Conservation (phyloP, 2,797 vertebrate species). For the Erethizon dorsatum region DNA sequence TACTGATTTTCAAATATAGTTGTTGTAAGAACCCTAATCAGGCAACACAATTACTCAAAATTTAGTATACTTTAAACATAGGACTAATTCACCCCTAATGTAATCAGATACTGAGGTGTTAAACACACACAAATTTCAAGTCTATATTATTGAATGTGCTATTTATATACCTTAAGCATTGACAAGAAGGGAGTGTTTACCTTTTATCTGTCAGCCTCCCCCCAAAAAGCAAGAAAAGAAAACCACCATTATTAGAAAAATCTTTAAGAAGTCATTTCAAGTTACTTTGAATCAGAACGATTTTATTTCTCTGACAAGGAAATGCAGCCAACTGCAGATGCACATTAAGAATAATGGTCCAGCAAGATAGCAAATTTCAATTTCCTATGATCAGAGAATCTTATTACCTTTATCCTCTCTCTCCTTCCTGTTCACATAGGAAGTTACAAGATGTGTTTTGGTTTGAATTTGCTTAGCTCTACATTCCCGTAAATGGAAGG, state of each 20-base stretch:
- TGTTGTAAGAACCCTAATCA: not conserved
- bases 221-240: not conserved
- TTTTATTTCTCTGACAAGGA: constrained; percentile 70
- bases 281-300: constrained; percentile 56
- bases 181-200: not conserved
- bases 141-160: not conserved
- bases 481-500: constrained; percentile 52
- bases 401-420: constrained; percentile 72
- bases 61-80: constrained; percentile 42
- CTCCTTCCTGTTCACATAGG: constrained; percentile 75
- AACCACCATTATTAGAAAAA: not conserved
- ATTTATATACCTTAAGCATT: not conserved
- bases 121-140: not conserved
- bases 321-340: constrained; percentile 64
- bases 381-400: constrained; percentile 81
- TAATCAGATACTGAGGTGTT: constrained; percentile 22
- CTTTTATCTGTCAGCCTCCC: not conserved
- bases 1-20: constrained; percentile 15
- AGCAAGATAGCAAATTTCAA: constrained; percentile 78
- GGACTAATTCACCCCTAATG: not conserved
- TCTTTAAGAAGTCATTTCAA: constrained; percentile 50
- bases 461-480: constrained; percentile 72
- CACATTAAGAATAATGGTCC: constrained; percentile 74
- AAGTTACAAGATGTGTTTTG: constrained; percentile 57
- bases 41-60: not conserved